These are phyloP conservation scores for Raja brachyura DNA, from an alignment of 2,113 vertebrate genomes.

Conservation along the genomic window DNA sequence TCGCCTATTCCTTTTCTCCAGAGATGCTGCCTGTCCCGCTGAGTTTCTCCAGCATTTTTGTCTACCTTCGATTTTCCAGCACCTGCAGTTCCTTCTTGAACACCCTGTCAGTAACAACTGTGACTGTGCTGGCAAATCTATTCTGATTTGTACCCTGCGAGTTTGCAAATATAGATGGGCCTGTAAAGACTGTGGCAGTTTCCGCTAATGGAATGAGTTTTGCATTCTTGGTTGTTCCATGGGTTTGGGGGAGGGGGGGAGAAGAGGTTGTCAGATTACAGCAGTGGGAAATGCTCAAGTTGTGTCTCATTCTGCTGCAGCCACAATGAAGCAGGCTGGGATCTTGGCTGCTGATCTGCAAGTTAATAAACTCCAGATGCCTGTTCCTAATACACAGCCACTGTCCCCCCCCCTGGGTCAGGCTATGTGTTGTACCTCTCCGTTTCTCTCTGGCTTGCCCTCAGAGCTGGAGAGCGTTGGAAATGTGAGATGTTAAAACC, in stretches of 20 bases:
- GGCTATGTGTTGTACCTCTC: neutral
- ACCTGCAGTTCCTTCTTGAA: no score
- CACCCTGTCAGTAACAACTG: neutral
- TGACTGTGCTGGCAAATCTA: neutral
- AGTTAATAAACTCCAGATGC: conserved; percentile 23
- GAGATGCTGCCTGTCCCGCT: no score
- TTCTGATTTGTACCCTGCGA: neutral
- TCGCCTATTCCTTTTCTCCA: no score
- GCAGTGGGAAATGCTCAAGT: conserved; percentile 6
- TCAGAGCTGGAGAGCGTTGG: neutral
- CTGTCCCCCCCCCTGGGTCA: neutral
- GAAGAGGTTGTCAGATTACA: neutral
- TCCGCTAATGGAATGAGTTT: neutral
- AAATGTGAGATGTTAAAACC: neutral
- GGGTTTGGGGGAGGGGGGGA: neutral
- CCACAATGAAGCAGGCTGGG: neutral
- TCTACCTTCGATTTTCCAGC: no score
- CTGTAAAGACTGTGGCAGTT: neutral
- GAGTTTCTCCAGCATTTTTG: no score
- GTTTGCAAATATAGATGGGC: neutral
- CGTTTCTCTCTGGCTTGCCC: neutral
- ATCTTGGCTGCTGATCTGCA: neutral
- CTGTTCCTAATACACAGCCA: neutral
- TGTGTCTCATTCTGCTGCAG: conserved; percentile 29
- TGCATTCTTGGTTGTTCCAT: neutral